Conservation (phyloP, 37 sponge, comb jelly and placozoan species). For the Geodia barretti region DNA sequence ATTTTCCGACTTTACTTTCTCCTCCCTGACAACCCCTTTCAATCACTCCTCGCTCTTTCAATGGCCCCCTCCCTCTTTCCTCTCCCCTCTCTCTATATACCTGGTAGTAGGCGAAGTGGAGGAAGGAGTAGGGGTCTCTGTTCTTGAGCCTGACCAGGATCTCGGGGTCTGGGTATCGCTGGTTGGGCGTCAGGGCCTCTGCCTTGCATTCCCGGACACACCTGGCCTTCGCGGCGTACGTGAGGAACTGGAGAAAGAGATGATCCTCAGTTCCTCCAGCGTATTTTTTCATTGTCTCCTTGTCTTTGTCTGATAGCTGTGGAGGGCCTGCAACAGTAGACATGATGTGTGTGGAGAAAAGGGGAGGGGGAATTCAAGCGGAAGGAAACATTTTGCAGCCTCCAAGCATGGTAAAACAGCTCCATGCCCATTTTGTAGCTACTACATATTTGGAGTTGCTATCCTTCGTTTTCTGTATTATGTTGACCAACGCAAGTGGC, state of each 20-base stretch:
- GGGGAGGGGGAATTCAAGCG: too few relatives aligned
- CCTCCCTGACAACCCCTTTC: too few relatives aligned
- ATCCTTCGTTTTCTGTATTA: too few relatives aligned
- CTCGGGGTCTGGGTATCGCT: conserved; percentile 32
- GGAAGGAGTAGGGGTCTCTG: conserved; percentile 49
- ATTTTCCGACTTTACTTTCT: too few relatives aligned
- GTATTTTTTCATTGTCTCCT: conserved; percentile 2
- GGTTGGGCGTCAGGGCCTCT: conserved; percentile 9
- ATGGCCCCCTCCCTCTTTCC: neutral
- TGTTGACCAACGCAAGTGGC: too few relatives aligned
- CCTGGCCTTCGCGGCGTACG: conserved; percentile 28
- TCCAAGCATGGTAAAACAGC: too few relatives aligned
- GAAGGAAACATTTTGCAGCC: too few relatives aligned
- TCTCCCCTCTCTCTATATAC: conserved; percentile 1
- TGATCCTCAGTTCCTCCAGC: conserved; percentile 1
- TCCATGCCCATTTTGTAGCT: too few relatives aligned
- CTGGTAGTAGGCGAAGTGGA: conserved; percentile 77
- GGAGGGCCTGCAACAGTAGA: neutral
- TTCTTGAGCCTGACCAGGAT: neutral
- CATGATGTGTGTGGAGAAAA: neutral
- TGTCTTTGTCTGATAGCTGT: conserved; percentile 4
- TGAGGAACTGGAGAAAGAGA: conserved; percentile 28
- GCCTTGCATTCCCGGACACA: conserved; percentile 67
- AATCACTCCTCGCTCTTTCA: too few relatives aligned
- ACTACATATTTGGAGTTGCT: too few relatives aligned